phyloP scores from a whole-genome alignment of 2,113 vertebrate species.

The Rutilus rutilus region DNA sequence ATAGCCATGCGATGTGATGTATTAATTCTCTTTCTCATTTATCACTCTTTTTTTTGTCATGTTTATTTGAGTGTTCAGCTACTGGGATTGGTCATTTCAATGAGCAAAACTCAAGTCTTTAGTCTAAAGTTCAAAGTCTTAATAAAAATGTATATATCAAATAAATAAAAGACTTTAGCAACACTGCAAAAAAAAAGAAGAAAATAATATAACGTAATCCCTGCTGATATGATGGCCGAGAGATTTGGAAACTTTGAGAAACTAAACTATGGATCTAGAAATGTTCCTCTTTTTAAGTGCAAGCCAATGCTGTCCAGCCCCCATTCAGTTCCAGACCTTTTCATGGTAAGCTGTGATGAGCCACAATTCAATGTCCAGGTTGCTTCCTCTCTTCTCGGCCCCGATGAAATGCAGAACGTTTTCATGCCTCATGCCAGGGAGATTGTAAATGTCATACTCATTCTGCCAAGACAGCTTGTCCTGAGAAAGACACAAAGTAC shows the following conservation, averaged over 20 bases:
- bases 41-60: neutral
- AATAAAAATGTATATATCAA: neutral
- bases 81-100: neutral
- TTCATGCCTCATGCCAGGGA: slow-evolving; percentile 97
- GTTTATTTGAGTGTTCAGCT: neutral
- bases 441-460: slow-evolving; percentile 95
- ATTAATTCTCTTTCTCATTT: neutral
- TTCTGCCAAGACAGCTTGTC: slow-evolving; percentile 99
- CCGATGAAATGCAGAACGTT: slow-evolving; percentile 95
- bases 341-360: slow-evolving; percentile 96
- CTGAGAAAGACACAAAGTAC: slow-evolving; percentile 66
- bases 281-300: neutral
- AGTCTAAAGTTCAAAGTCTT: neutral
- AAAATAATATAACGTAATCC: neutral
- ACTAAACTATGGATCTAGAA: neutral
- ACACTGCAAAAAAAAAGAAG: neutral
- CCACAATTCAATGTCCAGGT: slow-evolving; percentile 95
- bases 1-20: neutral
- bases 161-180: neutral
- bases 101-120: neutral
- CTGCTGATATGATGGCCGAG: neutral
- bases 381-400: slow-evolving; percentile 92
- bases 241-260: neutral
- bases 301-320: neutral
- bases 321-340: slow-evolving; percentile 77